Percentiles rank a stretch among this genome's conserved stretches.
phyloP scores from a whole-genome alignment of 1,140 invertebrate genomes.

The Akabosia matsudoensis region DNA sequence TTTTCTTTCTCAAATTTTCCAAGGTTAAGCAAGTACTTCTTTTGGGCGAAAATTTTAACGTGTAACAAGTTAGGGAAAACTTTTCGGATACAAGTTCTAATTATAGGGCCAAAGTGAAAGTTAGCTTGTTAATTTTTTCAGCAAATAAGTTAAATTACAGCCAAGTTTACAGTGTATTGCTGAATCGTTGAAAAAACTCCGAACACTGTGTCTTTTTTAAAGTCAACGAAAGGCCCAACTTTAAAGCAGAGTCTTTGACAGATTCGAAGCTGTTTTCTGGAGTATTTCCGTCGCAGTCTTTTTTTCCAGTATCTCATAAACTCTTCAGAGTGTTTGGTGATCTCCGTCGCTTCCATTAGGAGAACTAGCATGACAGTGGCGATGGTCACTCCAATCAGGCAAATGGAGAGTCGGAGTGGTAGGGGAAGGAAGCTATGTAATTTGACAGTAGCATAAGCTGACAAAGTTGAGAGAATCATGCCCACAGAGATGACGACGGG shows the following conservation, averaged over 20 bases:
- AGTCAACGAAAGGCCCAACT: slow-evolving; percentile 1
- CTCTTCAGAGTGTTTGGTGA: slow-evolving; percentile 9
- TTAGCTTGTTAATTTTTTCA: too few relatives aligned
- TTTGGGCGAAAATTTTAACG: too few relatives aligned
- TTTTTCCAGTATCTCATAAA: slow-evolving; percentile 1
- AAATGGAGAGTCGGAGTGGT: not conserved
- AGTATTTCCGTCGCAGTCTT: not conserved
- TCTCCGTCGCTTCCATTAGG: not conserved
- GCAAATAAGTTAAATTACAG: slow-evolving; percentile 9
- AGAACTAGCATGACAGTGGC: not conserved
- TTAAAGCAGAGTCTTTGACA: slow-evolving; percentile 4
- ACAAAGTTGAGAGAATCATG: slow-evolving; percentile 3
- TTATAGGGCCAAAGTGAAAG: too few relatives aligned
- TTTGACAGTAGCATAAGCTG: slow-evolving; percentile 1
- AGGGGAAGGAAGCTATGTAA: not conserved
- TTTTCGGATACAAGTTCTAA: too few relatives aligned
- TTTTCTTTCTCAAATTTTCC: too few relatives aligned
- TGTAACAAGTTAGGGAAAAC: too few relatives aligned
- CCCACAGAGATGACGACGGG: not conserved
- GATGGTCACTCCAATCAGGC: slow-evolving; percentile 2
- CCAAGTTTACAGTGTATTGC: slow-evolving; percentile 4
- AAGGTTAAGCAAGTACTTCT: too few relatives aligned
- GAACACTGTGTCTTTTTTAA: slow-evolving; percentile 1
- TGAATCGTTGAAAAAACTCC: slow-evolving; percentile 5
- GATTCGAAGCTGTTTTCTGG: slow-evolving; percentile 4